A percentile compares a stretch with the other conserved stretches of the same genome.
phyloP scores from a whole-genome alignment of 1,140 invertebrate genomes.

The Calliphora vicina region DNA sequence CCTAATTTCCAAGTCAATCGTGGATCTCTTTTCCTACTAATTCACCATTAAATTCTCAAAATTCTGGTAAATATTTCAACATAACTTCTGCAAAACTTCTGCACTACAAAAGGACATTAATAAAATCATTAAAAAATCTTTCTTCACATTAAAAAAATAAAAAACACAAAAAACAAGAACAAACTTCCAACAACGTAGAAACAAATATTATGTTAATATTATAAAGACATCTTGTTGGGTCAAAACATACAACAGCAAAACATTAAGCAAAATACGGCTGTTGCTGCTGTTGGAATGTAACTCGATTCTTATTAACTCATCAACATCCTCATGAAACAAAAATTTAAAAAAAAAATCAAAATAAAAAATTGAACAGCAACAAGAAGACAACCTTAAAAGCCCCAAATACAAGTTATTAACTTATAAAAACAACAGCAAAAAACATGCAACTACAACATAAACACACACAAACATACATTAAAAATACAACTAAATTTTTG shows the following conservation, averaged over 20 bases:
- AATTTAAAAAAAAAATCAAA: neutral
- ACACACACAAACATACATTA: neutral
- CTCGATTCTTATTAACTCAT: conserved; percentile 63
- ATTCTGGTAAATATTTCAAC: too few species aligned
- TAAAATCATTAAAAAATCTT: too few species aligned
- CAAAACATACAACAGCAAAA: neutral
- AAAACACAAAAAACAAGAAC: too few species aligned
- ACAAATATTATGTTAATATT: neutral
- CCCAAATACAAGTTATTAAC: conserved; percentile 10
- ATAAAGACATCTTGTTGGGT: conserved; percentile 28
- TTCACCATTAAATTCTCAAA: too few species aligned
- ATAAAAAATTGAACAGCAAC: neutral
- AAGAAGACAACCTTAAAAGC: conserved; percentile 3
- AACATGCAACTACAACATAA: neutral
- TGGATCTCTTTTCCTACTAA: too few species aligned
- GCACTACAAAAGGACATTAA: too few species aligned
- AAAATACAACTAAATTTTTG: neutral
- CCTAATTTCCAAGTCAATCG: too few species aligned
- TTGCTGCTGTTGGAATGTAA: conserved; percentile 55
- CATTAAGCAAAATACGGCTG: conserved; percentile 8
- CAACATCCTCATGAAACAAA: conserved; percentile 42
- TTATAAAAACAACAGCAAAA: neutral
- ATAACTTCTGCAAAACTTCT: too few species aligned
- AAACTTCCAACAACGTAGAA: too few species aligned
- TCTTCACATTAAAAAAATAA: too few species aligned